Evolutionary conservation across 1,140 invertebrate genomes (phyloP), one percentile per base, ranked within the genome.

Genomic region (Halictus rubicundus): DNA sequence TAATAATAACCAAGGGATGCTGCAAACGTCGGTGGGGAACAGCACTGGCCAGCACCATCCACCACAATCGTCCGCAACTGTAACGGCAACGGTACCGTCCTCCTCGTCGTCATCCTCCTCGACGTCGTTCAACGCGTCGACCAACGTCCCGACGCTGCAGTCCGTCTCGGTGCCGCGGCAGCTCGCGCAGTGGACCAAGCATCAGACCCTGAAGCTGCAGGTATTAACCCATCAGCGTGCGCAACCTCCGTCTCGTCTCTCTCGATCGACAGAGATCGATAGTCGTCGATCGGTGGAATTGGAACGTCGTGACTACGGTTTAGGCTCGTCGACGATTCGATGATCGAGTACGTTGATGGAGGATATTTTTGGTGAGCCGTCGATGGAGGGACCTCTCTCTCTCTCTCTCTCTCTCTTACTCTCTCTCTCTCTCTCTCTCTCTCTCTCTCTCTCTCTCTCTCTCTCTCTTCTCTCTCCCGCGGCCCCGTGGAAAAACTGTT

Each of bases 1-100:
- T 92, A 92, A 91, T 92, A 92, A 92, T 92, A 92, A 91, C 89
- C 89, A 88, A 80, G 89, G 88, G 85, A 88, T 87, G 89, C 81
- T 89, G 87, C 87, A 90, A 88, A 88, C 85, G 79, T 88, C 83
- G 80, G 80, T 83, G 80, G 85, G 88, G 87, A 87, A 85, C 85
- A 73, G 78, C 65, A 73, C 76, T 78, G 77, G 80, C 81, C 83
- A 88, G 82, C 68, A 82, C 74, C 82, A 86, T 81, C 85, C 78
- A 57, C 71, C 88, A 74, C 85, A 84, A 85, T 85, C 88, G 60
- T 86, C 84, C 70, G 72, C 82, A 76, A 64, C 71, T 54, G 61
- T 74, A 81, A 64, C 85, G 68, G 76, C 83, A 85, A 78, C 72
- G 77, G 86, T 79, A 82, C 81, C 81, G 80, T 84, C 78, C 49